Conservation (phyloP, 2,797 vertebrate genomes). For the Hyperoplus lanceolatus region DNA sequence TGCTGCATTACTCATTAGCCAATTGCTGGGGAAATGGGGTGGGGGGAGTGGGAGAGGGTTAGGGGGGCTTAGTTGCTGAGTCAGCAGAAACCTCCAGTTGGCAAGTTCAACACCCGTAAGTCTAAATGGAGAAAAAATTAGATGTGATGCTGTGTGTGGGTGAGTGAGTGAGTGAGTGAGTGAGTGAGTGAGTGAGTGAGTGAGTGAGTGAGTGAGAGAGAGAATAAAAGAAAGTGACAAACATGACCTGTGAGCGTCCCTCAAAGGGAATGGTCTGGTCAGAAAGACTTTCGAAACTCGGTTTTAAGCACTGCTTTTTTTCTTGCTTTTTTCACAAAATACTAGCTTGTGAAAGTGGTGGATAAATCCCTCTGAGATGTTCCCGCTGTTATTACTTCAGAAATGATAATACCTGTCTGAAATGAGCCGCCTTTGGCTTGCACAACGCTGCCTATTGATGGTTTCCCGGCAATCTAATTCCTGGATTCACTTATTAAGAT, state of each 20-base stretch:
- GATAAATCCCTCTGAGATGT: constrained; percentile 37
- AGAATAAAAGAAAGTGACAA: background rate
- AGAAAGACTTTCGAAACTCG: constrained; percentile 14
- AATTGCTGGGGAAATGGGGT: constrained; percentile 57
- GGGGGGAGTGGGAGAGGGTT: no score
- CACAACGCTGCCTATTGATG: constrained; percentile 34
- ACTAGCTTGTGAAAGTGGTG: background rate
- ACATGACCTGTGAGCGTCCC: background rate
- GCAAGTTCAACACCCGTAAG: constrained; percentile 49
- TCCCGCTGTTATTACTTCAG: constrained; percentile 30
- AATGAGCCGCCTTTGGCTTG: constrained; percentile 26
- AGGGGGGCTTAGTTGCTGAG: constrained; percentile 41
- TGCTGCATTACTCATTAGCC: constrained; percentile 71
- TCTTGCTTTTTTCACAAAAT: constrained; percentile 8
- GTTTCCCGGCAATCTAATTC: constrained; percentile 30
- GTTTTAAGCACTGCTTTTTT: constrained; percentile 1
- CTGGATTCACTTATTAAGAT: constrained; percentile 32
- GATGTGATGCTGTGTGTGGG: background rate
- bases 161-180: no score
- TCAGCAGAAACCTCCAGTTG: constrained; percentile 65
- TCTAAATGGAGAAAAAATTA: constrained; percentile 20
- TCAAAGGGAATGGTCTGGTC: background rate
- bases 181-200: background rate
- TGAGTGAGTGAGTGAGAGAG: no score
- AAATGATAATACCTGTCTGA: constrained; percentile 11